Base-by-base conservation (phyloP, 2,888 invertebrate species). In the Oxystoma pomonae region DNA sequence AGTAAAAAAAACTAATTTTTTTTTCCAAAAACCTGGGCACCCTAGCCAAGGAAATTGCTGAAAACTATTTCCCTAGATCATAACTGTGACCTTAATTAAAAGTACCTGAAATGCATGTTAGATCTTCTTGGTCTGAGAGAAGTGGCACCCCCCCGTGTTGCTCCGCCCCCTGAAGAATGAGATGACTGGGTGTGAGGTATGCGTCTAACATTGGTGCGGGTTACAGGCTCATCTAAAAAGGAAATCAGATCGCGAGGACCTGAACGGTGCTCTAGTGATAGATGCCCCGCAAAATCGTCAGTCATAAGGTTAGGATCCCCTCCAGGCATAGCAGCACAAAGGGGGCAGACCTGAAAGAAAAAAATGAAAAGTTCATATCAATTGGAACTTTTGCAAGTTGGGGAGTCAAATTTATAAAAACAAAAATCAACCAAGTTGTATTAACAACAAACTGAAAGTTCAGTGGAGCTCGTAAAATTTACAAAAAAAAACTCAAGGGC, bases 231-330 rank as follows among this genome's bases (percentile, higher is more conserved):
- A 82, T 96, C 96, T 77, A 94, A 82, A 87, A 94, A 94, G 73
- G 93, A 92, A 81, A 94, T 96, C 77, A 96, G 87, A 85, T 96
- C 96, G 81, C 96, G 85, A 73, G 91, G 90, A 20, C 80, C 80
- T 57, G 78, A 75, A 76, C 95, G 89, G 83, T 98, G 98, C 81
- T 98, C 97, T 72, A 96, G 83, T 67, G 94, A 92, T 77, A 98
- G 88, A 85, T 98, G 98, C 75, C 94, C 93, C 71, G 95, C 92
- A 83, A 98, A 95, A 85, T 98, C 98, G 84, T 98, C 97, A 69
- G 97, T 97, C 82, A 97, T 94, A 79, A 96, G 90, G 84, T 98
- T 98, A 67, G 97, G 97, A 81, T 98, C 98, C 61, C 96, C 96
- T 69, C 97, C 96, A 51, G 96, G 96, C 83, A 94, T 87, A 67